Evolutionary conservation across 2,888 invertebrate genomes (phyloP).

Genomic region (Punctoribates punctum): DNA sequence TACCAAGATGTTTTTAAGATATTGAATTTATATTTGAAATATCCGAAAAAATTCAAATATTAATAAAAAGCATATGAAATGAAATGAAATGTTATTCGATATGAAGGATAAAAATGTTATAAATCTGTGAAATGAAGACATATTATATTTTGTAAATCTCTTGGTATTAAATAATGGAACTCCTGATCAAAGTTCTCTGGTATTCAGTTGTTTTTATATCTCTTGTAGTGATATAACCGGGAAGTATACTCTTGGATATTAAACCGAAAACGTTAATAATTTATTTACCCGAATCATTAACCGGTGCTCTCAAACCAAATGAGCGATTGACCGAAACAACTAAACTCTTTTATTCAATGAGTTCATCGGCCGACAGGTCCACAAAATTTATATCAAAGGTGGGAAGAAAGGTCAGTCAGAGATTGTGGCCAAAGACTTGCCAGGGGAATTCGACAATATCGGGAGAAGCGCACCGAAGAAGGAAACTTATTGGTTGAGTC

Average conservation of each 20-base stretch:
- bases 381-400: slow-evolving; percentile 70
- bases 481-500: slow-evolving; percentile 55
- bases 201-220: not conserved
- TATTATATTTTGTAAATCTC: too few species aligned
- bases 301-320: slow-evolving; percentile 63
- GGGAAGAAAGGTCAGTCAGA: slow-evolving; percentile 73
- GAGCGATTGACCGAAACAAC: slow-evolving; percentile 65
- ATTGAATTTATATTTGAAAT: too few species aligned
- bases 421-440: slow-evolving; percentile 69
- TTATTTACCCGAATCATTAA: slow-evolving; percentile 52
- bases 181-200: not conserved
- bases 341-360: slow-evolving; percentile 70
- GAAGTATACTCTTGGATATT: slow-evolving; percentile 26
- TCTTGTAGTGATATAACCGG: slow-evolving; percentile 16
- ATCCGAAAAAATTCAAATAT: too few species aligned
- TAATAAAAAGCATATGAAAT: too few species aligned
- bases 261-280: not conserved
- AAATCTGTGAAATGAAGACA: too few species aligned
- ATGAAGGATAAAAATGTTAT: too few species aligned
- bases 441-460: slow-evolving; percentile 66
- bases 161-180: slow-evolving; percentile 12
- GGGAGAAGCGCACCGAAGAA: slow-evolving; percentile 48
- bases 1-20: too few species aligned
- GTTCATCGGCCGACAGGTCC: slow-evolving; percentile 63
- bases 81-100: too few species aligned